Base-by-base conservation (phyloP, 2,888 invertebrate species). In the Cecidostiba fungosa region DNA sequence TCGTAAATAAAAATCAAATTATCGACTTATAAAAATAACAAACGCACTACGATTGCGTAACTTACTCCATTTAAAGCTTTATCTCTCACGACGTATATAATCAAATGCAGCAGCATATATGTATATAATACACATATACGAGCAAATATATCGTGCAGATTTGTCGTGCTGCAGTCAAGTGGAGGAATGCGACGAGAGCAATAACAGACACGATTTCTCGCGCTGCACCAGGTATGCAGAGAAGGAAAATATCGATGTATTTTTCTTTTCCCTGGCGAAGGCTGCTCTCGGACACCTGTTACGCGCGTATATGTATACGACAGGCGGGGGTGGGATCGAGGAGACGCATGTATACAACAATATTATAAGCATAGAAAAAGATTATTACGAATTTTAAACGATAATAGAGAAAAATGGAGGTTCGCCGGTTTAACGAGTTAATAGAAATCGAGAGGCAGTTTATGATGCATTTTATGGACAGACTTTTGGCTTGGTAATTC, bases 141-240 rank as follows among this genome's bases (percentile, higher is more conserved):
- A n/a, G n/a, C n/a, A n/a, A n/a, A n/a, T n/a, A n/a, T 66, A 66
- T 66, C 23, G 54, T 59, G 54, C 54, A 59, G n/a, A 59, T 59
- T 59, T 59, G 54, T 59, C 54, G 54, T 59, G 54, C 54, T 59
- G 54, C 54, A 59, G 54, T 23, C 23, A 59, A 59, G n/a, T 59
- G 50, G 50, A 50, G 50, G 50, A 50, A 50, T 50, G 50, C 50
- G 50, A 16, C 4, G 50, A 50, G 50, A 19, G 5, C 16, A 50
- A 19, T 19, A 19, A 16, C 8, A n/a, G 54, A 54, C 54, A n/a
- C 54, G 54, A 59, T 59, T 59, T 59, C 23, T 59, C 66, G 26
- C 66, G 4, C 36, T 36, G n/a, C n/a, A n/a, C n/a, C 39, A 12
- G n/a, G 59, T 10, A 23, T 59, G 59, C 6, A 10, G 8, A 59